Evolutionary conservation across 2,113 vertebrate genomes (phyloP).

Genomic region (Alligator mississippiensis): DNA sequence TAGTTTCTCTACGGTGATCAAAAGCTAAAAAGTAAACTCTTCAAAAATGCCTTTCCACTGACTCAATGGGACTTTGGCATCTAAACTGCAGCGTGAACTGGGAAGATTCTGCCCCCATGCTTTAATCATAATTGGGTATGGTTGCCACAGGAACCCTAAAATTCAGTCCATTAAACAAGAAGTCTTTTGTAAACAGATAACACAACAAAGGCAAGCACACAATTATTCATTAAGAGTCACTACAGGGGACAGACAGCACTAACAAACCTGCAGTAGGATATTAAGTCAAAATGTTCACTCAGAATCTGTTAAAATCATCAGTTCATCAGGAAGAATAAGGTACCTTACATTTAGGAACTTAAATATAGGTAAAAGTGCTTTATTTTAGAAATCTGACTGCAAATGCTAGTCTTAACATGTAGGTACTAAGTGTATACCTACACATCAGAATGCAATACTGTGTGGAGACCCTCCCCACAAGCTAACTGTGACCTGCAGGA

Average conservation of each 20-base stretch:
- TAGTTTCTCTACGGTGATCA: neutral
- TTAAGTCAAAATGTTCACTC: neutral
- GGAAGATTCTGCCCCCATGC: neutral
- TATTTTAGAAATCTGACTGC: neutral
- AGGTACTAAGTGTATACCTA: neutral
- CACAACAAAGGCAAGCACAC: neutral
- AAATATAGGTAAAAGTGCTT: neutral
- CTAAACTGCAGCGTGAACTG: neutral
- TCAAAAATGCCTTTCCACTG: neutral
- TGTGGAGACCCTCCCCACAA: no score
- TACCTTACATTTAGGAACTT: neutral
- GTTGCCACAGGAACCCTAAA: neutral
- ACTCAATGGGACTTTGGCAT: neutral
- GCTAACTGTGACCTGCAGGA: no score
- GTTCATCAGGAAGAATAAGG: slow-evolving; percentile 4
- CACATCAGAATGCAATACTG: neutral
- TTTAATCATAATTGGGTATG: neutral
- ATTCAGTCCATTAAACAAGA: neutral
- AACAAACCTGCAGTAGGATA: neutral
- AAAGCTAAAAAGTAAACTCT: neutral
- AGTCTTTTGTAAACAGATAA: slow-evolving; percentile 13
- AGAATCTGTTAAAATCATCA: neutral
- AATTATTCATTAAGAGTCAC: neutral
- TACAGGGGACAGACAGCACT: neutral
- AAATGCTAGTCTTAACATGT: neutral